A percentile compares a stretch with the other conserved stretches of the same genome.
Evolutionary conservation across 64 coral and sea anemone species (phyloP).

Genomic region (Catalaphyllia jardinei): DNA sequence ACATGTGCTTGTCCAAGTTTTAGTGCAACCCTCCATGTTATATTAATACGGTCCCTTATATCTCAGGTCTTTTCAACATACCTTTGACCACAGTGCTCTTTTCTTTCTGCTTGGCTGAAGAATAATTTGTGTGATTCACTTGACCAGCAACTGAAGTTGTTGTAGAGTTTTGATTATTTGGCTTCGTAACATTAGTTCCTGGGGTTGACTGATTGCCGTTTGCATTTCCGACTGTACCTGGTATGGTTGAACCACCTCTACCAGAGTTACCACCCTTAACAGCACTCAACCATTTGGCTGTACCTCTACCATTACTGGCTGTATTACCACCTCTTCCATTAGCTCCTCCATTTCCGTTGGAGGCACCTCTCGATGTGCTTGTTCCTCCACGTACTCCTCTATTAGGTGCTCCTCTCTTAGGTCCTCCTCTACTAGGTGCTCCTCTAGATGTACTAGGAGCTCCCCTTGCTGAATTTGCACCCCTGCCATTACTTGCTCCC

Average conservation of each 20-base stretch:
- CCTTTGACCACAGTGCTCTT: slow-evolving; percentile 8
- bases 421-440: not conserved
- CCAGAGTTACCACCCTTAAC: not conserved
- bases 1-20: not conserved
- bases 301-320: not conserved
- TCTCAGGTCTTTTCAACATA: not conserved
- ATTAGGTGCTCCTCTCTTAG: not conserved
- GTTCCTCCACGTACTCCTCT: not conserved
- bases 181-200: not conserved
- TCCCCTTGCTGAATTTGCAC: not conserved
- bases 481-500: not conserved
- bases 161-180: not conserved
- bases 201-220: too few species aligned
- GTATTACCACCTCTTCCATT: not conserved
- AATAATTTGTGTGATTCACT: not conserved
- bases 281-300: not conserved
- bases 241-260: not conserved
- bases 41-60: not conserved
- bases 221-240: not conserved
- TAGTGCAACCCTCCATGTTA: too few species aligned
- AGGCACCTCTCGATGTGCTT: not conserved
- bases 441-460: not conserved
- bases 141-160: not conserved
- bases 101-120: slow-evolving; percentile 2
- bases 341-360: not conserved